These are phyloP conservation scores for Sarcoramphus papa DNA, from an alignment of 2,797 vertebrate species.

Conservation along the genomic window DNA sequence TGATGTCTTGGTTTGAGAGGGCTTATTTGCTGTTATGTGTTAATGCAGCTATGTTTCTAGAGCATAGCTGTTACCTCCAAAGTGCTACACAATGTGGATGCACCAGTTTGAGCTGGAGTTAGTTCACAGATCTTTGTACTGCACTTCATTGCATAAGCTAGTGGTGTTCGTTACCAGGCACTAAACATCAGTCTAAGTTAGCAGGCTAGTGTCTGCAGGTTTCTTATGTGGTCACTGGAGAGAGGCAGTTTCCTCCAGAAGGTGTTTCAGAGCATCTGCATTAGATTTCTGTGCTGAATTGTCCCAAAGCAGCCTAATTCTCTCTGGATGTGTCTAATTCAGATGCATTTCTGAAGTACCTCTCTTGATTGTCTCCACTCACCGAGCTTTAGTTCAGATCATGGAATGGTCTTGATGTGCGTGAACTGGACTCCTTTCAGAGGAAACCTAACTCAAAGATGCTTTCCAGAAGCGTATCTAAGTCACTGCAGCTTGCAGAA, in stretches of 20 bases:
- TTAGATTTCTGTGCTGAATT: not conserved
- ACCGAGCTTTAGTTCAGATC: not conserved
- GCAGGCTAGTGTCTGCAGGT: not conserved
- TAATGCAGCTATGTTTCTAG: not conserved
- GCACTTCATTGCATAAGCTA: not conserved
- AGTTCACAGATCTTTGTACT: not conserved
- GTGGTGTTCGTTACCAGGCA: not conserved
- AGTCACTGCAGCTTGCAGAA: not conserved
- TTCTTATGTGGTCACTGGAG: not conserved
- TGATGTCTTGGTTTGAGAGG: not conserved
- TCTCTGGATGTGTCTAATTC: not conserved
- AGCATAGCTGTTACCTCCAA: not conserved
- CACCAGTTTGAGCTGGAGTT: not conserved
- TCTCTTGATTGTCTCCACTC: not conserved
- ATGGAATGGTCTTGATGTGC: not conserved
- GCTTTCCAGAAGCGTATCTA: not conserved
- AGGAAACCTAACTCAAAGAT: not conserved
- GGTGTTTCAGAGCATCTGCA: not conserved
- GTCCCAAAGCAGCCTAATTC: not conserved
- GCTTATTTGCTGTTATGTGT: not conserved
- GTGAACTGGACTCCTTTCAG: not conserved
- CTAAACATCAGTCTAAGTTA: not conserved
- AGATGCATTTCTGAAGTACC: not conserved
- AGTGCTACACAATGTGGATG: not conserved
- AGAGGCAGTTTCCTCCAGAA: not conserved